A percentile compares a stretch with the other conserved stretches of the same genome.
These are phyloP conservation scores for Cosmorhoe ocellata DNA, from an alignment of 2,888 invertebrate genomes.

Conservation along the genomic window DNA sequence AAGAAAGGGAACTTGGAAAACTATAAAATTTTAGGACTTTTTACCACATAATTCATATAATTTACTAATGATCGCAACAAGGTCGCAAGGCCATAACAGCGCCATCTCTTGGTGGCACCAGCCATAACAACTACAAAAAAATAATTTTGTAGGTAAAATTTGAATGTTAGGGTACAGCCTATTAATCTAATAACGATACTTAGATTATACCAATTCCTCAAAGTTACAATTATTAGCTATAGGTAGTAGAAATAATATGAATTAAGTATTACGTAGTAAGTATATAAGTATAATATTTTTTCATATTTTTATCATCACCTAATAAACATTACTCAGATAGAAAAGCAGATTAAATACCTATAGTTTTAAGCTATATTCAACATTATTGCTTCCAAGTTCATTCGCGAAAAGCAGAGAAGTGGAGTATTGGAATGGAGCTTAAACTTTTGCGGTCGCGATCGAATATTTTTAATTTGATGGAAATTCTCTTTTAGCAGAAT, in stretches of 20 bases:
- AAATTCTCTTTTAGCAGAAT: conserved; percentile 5
- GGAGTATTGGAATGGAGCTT: conserved; percentile 6
- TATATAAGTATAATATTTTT: no score
- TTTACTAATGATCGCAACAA: conserved; percentile 39
- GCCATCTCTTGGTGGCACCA: conserved; percentile 51
- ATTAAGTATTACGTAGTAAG: no score
- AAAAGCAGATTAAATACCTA: neutral
- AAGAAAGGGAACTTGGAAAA: neutral
- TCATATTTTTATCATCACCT: no score
- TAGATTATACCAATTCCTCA: no score
- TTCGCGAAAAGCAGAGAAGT: conserved; percentile 14
- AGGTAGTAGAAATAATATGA: no score
- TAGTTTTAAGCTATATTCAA: neutral
- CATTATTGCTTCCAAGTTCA: conserved; percentile 13
- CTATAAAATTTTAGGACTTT: neutral
- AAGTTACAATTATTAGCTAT: no score
- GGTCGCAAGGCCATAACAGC: conserved; percentile 41
- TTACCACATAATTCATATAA: conserved; percentile 23
- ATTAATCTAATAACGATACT: no score
- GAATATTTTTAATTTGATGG: conserved; percentile 6
- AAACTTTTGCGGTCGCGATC: neutral
- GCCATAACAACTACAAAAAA: neutral
- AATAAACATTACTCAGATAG: no score
- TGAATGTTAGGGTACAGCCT: neutral
- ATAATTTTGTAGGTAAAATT: neutral